Evolutionary conservation across 37 sponge, comb jelly and placozoan genomes (phyloP), one percentile per base, ranked within the genome.

Genomic region (Mnemiopsis leidyi): DNA sequence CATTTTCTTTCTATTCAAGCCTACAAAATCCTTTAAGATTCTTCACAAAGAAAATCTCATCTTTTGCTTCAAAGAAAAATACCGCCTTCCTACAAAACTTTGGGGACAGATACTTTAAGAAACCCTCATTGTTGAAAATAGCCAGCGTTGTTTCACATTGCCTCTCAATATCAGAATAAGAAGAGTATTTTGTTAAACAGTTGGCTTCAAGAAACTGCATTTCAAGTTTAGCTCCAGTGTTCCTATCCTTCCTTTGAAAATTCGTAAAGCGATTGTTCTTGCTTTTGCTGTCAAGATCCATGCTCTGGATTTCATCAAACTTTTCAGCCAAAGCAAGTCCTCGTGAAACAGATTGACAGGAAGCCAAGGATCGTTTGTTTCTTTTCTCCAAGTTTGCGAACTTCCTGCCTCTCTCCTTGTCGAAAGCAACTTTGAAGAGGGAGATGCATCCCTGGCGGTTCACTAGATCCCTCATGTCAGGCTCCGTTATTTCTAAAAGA

Each of bases 1-100:
- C n/a, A n/a, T n/a, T n/a, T n/a, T n/a, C n/a, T n/a, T n/a, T 48
- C 33, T 77, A 77, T 31, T 34, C 21, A 33, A 34, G 1, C 32
- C 79, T 26, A 32, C 79, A 77, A 77, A 77, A 77, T 77, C 79
- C 79, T 77, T 77, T 77, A 1, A 77, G 32, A 32, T 77, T 77
- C 33, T 85, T 40, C 9, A 40, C 48, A 23, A 85, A 37, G 39
- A n/a, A 85, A 13, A 85, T 26, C 48, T 85, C 20, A 28, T 34
- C 79, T 36, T 32, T 36, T 31, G 9, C 35, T 13, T 34, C 21
- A 77, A 20, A 77, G 36, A 77, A 77, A 32, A 77, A 77, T 3
- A 32, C 34, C 1, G 36, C 35, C 32, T 34, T 34, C 33, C 7
- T 26, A 23, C n/a, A 28, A 38, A 85, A 28, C 28, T 13, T 39